Evolutionary conservation across 53 echinoderm and acorn worm genomes (phyloP), one percentile per base, ranked within the genome.

Genomic region (Echinarachnius parma): DNA sequence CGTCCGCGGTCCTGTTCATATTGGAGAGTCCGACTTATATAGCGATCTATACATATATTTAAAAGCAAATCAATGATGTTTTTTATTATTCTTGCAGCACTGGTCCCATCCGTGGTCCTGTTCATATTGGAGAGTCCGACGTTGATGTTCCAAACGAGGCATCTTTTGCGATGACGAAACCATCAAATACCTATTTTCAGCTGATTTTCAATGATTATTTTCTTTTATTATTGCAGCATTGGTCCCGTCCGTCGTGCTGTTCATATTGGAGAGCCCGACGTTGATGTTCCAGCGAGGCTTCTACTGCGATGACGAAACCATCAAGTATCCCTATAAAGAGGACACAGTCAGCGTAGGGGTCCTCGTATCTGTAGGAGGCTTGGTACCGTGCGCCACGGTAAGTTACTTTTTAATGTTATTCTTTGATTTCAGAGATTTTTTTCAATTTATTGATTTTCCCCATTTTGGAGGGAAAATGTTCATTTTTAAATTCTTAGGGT

Each of bases 141-240:
- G 14, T 16, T 69, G n/a, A 77, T 89, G 11, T 95, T 77, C 59
- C 87, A 91, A n/a, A 55, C 50, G 95, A 35, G 95, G 95, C 23
- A 76, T 95, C 52, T 95, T 79, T 71, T 95, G 95, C 47, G 77
- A 95, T 52, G 95, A 95, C 62, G 80, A 78, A 9, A 90, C 61
- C 65, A 75, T 95, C 23, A 86, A 82, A 1, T 95, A 90, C 75
- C 90, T n/a, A n/a, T n/a, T n/a, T n/a, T n/a, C n/a, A n/a, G n/a
- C n/a, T n/a, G n/a, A n/a, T n/a, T n/a, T n/a, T n/a, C n/a, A n/a
- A n/a, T n/a, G n/a, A n/a, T 44, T 34, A 36, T 24, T 22, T 62
- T 62, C 25, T 25, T 21, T 35, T 15, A 8, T 24, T 62, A 26
- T 20, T 35, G 1, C 53, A 75, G 59, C 31, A 16, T 23, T 59